Base-by-base conservation (phyloP, 2,113 vertebrate species). In the Centropus bengalensis region DNA sequence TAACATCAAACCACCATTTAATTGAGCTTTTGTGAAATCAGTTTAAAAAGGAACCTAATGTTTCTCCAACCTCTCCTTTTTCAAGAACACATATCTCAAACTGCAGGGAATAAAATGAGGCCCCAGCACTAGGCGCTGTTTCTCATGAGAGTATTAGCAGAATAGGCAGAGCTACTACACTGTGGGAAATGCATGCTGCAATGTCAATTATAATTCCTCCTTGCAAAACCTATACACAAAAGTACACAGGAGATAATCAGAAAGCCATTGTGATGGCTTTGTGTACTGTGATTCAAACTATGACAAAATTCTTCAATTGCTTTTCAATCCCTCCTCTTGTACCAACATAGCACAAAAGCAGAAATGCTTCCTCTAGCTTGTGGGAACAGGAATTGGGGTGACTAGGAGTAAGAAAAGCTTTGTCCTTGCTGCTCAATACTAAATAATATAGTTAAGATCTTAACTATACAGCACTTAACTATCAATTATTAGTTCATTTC, bases 1-100 rank as follows among this genome's bases (percentile, higher is more conserved):
- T 67, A 85, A 88, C 82, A 91, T 93, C 63, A 89, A 96, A 89
- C 52, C 63, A 91, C 55, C 67, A 91, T 88, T 94, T 95, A 96
- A 96, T 83, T 83, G 49, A 93, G 47, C 79, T 87, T 92, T 77
- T 83, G 38, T 87, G 82, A 91, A 94, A 94, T 67, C 71, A 59
- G 45, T 89, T 94, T 82, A n/a, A 80, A 93, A 94, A 77, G 55
- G 44, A 94, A 74, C 45, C 83, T 73, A 55, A 73, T 74, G 45
- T 94, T 92, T 89, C 59, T 89, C 51, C 67, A 82, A 47, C 27
- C 38, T 85, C 20, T 87, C 55, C 51, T 73, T 59, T 94, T 91
- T 76, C 63, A 92, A 47, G 67, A 94, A 42, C 12, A 11, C 9
- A 2, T 55, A 84, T 66, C 62, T 88, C 81, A 91, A 75, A 73